Conservation (phyloP, 1,140 invertebrate species). For the Ooceraea biroi region DNA sequence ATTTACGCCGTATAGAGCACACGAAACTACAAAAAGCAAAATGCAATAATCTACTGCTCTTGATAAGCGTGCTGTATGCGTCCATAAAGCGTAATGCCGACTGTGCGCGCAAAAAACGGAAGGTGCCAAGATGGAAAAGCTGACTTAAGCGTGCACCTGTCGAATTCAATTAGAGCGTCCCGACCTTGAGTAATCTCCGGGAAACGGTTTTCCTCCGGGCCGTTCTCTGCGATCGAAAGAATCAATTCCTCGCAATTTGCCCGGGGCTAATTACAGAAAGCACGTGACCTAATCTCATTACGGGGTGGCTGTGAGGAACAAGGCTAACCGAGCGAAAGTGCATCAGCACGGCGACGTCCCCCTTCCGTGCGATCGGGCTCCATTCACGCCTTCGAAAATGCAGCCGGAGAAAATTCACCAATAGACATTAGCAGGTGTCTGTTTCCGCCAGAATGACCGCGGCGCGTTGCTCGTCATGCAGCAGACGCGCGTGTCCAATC, state of each 20-base stretch:
- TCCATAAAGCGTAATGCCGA: no score
- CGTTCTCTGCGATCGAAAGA: constrained; percentile 8
- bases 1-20: constrained; percentile 2
- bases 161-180: constrained; percentile 22
- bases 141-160: constrained; percentile 20
- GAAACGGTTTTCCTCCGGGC: background rate
- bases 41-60: no score
- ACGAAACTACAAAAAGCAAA: background rate
- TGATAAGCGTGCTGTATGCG: no score
- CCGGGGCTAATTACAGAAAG: constrained; percentile 44
- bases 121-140: background rate
- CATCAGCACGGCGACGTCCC: constrained; percentile 3
- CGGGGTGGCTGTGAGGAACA: constrained; percentile 18
- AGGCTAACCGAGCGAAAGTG: constrained; percentile 55
- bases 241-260: constrained; percentile 56
- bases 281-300: constrained; percentile 49
- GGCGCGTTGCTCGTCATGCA: constrained; percentile 69
- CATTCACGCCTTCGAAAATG: constrained; percentile 64
- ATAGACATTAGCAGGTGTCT: constrained; percentile 75
- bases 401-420: constrained; percentile 66
- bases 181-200: constrained; percentile 17
- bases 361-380: constrained; percentile 65
- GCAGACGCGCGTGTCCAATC: constrained; percentile 73
- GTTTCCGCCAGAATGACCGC: constrained; percentile 65
- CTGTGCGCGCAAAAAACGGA: background rate